phyloP scores from a whole-genome alignment of 2,797 vertebrate genomes.

The Macropus fuliginosus region DNA sequence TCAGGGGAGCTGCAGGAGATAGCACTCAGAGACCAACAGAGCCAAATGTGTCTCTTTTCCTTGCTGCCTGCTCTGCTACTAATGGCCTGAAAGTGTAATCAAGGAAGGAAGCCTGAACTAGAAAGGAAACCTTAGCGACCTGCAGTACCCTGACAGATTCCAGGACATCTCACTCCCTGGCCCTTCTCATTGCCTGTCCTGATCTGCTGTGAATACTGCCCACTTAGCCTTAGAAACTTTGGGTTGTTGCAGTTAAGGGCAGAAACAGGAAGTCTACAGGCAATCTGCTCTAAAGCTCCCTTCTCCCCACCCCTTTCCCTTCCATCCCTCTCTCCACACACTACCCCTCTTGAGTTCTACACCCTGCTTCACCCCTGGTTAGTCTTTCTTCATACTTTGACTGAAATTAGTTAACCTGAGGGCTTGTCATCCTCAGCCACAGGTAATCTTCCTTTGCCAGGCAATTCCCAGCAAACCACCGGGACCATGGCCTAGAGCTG shows the following conservation, averaged over 20 bases:
- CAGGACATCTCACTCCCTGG: neutral
- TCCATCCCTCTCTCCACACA: too few species aligned
- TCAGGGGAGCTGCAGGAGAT: constrained; percentile 76
- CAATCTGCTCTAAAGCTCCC: too few species aligned
- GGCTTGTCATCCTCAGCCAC: constrained; percentile 3
- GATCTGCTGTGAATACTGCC: neutral
- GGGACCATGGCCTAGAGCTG: neutral
- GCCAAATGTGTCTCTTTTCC: neutral
- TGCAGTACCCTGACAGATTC: too few species aligned
- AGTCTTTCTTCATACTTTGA: neutral
- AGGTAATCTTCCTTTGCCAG: too few species aligned
- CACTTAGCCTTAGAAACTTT: neutral
- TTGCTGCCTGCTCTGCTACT: neutral
- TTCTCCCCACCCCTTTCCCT: too few species aligned
- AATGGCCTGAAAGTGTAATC: neutral
- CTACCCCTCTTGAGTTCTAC: too few species aligned
- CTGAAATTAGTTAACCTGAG: neutral
- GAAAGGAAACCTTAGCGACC: neutral
- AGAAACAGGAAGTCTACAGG: neutral
- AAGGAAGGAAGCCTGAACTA: neutral
- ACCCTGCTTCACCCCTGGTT: too few species aligned
- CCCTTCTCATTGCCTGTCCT: neutral
- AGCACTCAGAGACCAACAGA: constrained; percentile 56
- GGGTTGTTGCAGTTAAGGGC: neutral
- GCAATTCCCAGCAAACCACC: too few species aligned